These are phyloP conservation scores for Branchellion lobata DNA, from an alignment of 2,888 invertebrate genomes.

Conservation along the genomic window DNA sequence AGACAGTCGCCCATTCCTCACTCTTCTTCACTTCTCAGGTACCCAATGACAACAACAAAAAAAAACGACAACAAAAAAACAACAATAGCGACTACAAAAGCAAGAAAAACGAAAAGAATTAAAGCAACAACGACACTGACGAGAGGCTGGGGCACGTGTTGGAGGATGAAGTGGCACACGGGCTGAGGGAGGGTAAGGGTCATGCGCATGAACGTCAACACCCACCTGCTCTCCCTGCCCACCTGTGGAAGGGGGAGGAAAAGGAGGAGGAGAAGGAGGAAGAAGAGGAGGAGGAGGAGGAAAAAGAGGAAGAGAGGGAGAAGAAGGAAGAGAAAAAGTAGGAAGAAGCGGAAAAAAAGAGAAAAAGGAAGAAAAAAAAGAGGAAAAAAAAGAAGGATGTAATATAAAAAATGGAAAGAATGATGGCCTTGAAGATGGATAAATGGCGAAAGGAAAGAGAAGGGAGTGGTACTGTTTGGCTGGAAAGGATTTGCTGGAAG, in stretches of 20 bases:
- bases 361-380: not conserved
- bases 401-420: no score
- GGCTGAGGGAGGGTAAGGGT: not conserved
- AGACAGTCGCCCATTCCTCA: no score
- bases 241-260: not conserved
- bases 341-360: not conserved
- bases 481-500: not conserved
- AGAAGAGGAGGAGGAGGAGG: no score
- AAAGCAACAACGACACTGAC: not conserved
- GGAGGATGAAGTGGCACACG: not conserved
- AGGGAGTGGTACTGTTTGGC: not conserved
- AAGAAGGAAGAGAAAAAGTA: no score
- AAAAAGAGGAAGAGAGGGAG: no score
- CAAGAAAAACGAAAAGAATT: not conserved
- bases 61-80: not conserved
- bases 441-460: no score
- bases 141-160: not conserved
- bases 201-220: not conserved
- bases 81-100: not conserved
- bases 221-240: not conserved
- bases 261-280: no score
- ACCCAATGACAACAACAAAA: no score
- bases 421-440: no score
- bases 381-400: no score
- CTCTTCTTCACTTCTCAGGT: not conserved